Percentiles rank a stretch among this genome's conserved stretches.
phyloP scores from a whole-genome alignment of 2,888 invertebrate species.

The Xestia c-nigrum region DNA sequence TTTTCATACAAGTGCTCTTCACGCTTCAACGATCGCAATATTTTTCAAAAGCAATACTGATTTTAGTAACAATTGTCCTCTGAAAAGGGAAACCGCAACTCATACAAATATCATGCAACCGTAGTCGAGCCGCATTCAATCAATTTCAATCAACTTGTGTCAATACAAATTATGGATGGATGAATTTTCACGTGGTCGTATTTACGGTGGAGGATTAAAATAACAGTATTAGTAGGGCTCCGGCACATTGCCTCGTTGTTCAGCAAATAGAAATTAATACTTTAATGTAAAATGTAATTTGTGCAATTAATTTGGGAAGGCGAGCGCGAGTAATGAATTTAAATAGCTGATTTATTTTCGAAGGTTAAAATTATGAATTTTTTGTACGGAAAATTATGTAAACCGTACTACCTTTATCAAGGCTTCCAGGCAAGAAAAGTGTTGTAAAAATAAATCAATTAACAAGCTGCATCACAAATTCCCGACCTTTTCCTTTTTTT shows the following conservation, averaged over 20 bases:
- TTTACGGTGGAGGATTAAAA: conserved; percentile 60
- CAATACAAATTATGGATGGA: conserved; percentile 67
- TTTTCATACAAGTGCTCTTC: conserved; percentile 43
- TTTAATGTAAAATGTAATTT: conserved; percentile 38
- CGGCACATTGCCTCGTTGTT: conserved; percentile 20
- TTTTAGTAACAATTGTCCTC: conserved; percentile 49
- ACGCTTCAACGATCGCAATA: conserved; percentile 43
- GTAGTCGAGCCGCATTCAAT: conserved; percentile 61
- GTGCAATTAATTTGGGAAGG: conserved; percentile 8
- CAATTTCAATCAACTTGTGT: conserved; percentile 67
- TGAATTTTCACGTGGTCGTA: conserved; percentile 65
- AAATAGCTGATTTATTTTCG: neutral
- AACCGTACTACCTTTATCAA: neutral
- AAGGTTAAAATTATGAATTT: neutral
- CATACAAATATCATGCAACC: conserved; percentile 69
- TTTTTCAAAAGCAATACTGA: conserved; percentile 50
- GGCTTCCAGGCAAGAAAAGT: neutral
- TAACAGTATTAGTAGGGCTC: conserved; percentile 51
- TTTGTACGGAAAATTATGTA: neutral
- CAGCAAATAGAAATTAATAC: conserved; percentile 49
- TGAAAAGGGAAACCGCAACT: conserved; percentile 65
- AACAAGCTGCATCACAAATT: neutral
- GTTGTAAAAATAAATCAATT: neutral
- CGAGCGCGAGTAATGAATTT: neutral
- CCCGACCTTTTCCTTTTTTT: neutral